phyloP scores from a whole-genome alignment of 2,888 invertebrate genomes.

The Heliconius aoede region DNA sequence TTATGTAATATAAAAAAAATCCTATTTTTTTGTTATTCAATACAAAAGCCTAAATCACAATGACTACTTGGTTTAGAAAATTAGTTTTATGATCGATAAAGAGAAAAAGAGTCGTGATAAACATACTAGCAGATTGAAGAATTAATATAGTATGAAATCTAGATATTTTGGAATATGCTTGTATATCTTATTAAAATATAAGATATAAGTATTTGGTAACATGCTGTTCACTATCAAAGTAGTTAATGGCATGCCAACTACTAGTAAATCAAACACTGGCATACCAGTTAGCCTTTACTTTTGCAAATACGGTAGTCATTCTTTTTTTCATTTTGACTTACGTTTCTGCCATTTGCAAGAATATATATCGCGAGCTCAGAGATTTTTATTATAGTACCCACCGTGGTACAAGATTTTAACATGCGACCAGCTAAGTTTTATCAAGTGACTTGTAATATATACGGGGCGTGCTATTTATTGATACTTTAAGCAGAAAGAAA shows the following conservation, averaged over 20 bases:
- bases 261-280: too few relatives aligned
- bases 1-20: too few relatives aligned
- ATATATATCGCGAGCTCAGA: neutral
- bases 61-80: neutral
- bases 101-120: too few relatives aligned
- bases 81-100: constrained; percentile 1
- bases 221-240: neutral
- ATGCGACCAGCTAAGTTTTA: constrained; percentile 39
- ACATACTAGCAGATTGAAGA: neutral
- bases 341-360: neutral
- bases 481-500: neutral
- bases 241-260: neutral
- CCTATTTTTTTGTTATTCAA: neutral
- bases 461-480: constrained; percentile 27
- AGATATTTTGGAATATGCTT: constrained; percentile 1
- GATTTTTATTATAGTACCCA: constrained; percentile 1
- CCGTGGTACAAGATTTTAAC: constrained; percentile 35
- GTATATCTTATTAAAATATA: neutral
- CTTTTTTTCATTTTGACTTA: neutral
- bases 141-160: neutral
- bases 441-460: constrained; percentile 37
- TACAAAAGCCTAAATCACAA: neutral
- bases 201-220: neutral
- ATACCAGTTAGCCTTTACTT: too few relatives aligned
- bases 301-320: too few relatives aligned